A percentile compares a stretch with the other conserved stretches of the same genome.
These are phyloP conservation scores for Halesus radiatus DNA, from an alignment of 1,140 invertebrate species.

Conservation along the genomic window DNA sequence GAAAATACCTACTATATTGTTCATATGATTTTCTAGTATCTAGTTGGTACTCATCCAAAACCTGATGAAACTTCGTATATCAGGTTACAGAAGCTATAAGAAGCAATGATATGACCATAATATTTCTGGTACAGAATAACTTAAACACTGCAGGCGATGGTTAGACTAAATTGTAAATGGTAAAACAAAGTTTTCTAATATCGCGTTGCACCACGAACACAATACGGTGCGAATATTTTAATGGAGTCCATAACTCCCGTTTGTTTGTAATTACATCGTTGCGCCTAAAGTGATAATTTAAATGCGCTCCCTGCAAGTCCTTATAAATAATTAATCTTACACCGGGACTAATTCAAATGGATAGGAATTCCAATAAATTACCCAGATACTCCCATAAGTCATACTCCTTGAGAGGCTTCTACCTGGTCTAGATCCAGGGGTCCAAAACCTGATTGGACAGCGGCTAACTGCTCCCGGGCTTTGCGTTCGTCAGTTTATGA, in stretches of 20 bases:
- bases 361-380: constrained; percentile 44
- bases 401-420: constrained; percentile 13
- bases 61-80: too few relatives aligned
- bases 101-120: too few relatives aligned
- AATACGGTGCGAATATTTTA: constrained; percentile 2
- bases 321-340: constrained; percentile 50
- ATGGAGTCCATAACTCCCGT: constrained; percentile 1
- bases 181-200: too few relatives aligned
- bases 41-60: too few relatives aligned
- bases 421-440: neutral
- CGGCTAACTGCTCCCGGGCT: neutral
- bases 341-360: constrained; percentile 38
- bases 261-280: constrained; percentile 21
- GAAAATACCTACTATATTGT: too few relatives aligned
- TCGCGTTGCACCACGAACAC: too few relatives aligned
- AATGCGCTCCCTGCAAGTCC: constrained; percentile 24
- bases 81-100: too few relatives aligned
- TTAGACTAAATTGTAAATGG: too few relatives aligned
- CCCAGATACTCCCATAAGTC: constrained; percentile 33
- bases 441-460: neutral
- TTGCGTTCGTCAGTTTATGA: neutral
- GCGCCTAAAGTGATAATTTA: constrained; percentile 22
- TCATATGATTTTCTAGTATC: too few relatives aligned
- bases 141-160: neutral
- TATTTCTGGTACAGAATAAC: too few relatives aligned